Base-by-base conservation (phyloP, 2,113 vertebrate genomes). In the Channa maculata region DNA sequence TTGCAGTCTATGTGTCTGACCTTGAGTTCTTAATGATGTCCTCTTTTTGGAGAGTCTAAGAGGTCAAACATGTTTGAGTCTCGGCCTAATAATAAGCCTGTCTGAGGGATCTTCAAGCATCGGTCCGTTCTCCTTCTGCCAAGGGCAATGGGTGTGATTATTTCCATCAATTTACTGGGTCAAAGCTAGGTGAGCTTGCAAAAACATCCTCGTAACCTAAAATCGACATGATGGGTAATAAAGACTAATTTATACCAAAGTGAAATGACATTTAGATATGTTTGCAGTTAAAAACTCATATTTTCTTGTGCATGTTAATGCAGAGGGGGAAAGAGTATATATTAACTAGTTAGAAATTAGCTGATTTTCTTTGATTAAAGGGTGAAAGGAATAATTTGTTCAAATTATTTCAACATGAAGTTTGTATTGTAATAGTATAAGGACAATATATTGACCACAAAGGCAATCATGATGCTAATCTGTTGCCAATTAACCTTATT, bases 21-120 rank as follows among this genome's bases (percentile, higher is more conserved):
- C 77, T 80, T 77, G 73, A 71, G 45, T 59, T 74, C 53, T 50
- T 83, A 83, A 85, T 75, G 58, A 75, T 3, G 7, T 52, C 43
- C 51, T 81, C 54, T 58, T 64, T 71, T 71, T 75, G 36, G 50
- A 52, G 60, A 68, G 54, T 71, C 14, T 69, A 44, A 81, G 86
- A 87, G 78, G 83, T 87, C 80, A 87, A 55, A 65, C 48, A 43
- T 65, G 71, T 81, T 60, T 13, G 46, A 24, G 65, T 43, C 52
- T 52, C 62, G 33, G 45, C 34, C 57, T 68, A 24, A 69, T 80
- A 75, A 85, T 70, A 60, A 70, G 62, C 36, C 75, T 71, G 65
- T 68, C 69, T 75, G 62, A 71, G 51, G 33, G 38, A 69, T 75
- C 77, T 37, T 64, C 33, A 55, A 67, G 55, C 37, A 49, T 63